Evolutionary conservation across 2,888 invertebrate species (phyloP).

Genomic region (Perithous albicinctus): DNA sequence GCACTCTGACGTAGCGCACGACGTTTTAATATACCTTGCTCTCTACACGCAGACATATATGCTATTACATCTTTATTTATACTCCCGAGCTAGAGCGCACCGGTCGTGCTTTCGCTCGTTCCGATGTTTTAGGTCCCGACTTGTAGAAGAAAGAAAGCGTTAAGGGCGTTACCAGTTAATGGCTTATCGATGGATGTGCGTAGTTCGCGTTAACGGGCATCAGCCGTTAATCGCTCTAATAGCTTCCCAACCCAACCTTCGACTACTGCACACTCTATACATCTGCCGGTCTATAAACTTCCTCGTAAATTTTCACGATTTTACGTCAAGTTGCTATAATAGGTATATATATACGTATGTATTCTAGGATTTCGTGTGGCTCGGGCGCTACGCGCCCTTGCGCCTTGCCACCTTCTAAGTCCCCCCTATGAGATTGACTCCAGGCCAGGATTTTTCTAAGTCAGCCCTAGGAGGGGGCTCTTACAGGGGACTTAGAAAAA

Average conservation of each 20-base stretch:
- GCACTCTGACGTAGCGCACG: conserved; percentile 3
- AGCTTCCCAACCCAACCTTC: conserved; percentile 44
- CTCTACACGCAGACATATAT: not conserved
- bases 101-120: conserved; percentile 16
- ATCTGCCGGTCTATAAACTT: conserved; percentile 60
- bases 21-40: not conserved
- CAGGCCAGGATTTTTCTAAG: too few relatives aligned
- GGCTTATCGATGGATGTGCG: conserved; percentile 38
- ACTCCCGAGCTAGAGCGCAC: not conserved
- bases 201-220: conserved; percentile 42
- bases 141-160: conserved; percentile 19
- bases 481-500: too few relatives aligned
- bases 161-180: conserved; percentile 46
- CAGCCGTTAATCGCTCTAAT: conserved; percentile 63
- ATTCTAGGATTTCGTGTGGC: too few relatives aligned
- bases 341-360: too few relatives aligned
- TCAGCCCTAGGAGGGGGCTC: too few relatives aligned
- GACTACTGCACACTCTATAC: conserved; percentile 11
- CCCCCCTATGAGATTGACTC: too few relatives aligned
- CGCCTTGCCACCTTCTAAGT: too few relatives aligned
- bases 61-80: conserved; percentile 26
- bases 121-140: not conserved
- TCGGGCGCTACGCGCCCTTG: too few relatives aligned
- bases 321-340: conserved; percentile 49
- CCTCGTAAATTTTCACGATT: conserved; percentile 64